Conservation (phyloP, 1,140 invertebrate genomes). For the Dinothrombium tinctorium region DNA sequence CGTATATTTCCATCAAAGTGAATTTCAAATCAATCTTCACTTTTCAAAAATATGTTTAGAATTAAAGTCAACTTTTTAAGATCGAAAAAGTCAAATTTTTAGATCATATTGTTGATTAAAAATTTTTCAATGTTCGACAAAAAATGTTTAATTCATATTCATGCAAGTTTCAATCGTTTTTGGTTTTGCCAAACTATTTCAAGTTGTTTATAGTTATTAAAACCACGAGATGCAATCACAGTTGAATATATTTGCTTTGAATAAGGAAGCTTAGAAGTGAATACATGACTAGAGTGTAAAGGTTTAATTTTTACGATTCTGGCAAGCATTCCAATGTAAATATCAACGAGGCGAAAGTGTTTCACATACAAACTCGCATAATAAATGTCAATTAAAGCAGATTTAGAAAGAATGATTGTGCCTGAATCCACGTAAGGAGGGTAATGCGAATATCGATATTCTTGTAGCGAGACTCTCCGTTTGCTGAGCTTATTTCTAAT, state of each 20-base stretch:
- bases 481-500: too few relatives aligned
- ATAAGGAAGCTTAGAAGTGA: constrained; percentile 42
- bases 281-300: constrained; percentile 46
- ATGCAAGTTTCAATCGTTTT: constrained; percentile 32
- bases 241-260: constrained; percentile 33
- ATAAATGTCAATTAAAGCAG: constrained; percentile 19
- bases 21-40: too few relatives aligned
- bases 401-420: constrained; percentile 48
- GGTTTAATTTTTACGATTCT: constrained; percentile 15
- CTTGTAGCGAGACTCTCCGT: constrained; percentile 57
- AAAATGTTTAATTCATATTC: too few relatives aligned
- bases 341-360: constrained; percentile 17
- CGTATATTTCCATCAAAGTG: too few relatives aligned
- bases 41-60: too few relatives aligned
- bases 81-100: too few relatives aligned
- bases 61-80: too few relatives aligned
- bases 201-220: constrained; percentile 41
- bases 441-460: constrained; percentile 65
- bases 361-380: constrained; percentile 16
- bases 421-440: constrained; percentile 79
- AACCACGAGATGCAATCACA: constrained; percentile 64
- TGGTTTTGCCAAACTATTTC: constrained; percentile 49
- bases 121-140: too few relatives aligned
- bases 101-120: too few relatives aligned
- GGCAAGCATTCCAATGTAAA: constrained; percentile 18